These are phyloP conservation scores for Pectinophora gossypiella DNA, from an alignment of 1,140 invertebrate species.

Conservation along the genomic window DNA sequence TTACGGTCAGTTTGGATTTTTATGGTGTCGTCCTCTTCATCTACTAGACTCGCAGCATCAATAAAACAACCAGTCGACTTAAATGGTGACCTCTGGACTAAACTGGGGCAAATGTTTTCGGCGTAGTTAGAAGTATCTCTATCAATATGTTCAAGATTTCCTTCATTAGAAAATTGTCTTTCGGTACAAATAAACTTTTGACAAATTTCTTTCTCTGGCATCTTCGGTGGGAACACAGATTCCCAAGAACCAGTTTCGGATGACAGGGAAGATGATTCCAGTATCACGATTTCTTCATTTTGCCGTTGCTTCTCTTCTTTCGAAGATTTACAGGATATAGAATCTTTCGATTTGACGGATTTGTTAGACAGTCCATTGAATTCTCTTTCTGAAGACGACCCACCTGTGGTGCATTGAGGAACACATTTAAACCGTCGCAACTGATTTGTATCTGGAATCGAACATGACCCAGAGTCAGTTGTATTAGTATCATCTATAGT, in stretches of 20 bases:
- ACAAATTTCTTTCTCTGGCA: constrained; percentile 46
- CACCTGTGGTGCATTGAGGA: constrained; percentile 10
- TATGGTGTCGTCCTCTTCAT: constrained; percentile 76
- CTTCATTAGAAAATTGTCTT: constrained; percentile 24
- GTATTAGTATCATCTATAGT: constrained; percentile 39
- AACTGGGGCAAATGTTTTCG: constrained; percentile 13
- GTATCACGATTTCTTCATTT: constrained; percentile 80
- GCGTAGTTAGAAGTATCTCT: constrained; percentile 2
- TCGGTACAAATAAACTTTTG: constrained; percentile 48
- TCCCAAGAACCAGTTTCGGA: constrained; percentile 79
- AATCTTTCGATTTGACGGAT: constrained; percentile 22
- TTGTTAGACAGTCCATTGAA: constrained; percentile 16
- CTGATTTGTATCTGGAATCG: constrained; percentile 20
- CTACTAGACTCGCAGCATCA: constrained; percentile 82
- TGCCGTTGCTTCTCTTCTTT: constrained; percentile 83
- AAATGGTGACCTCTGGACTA: constrained; percentile 31
- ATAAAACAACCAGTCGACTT: constrained; percentile 79
- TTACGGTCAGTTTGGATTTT: constrained; percentile 12
- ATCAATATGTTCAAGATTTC: neutral
- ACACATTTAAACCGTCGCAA: neutral
- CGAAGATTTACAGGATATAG: constrained; percentile 51
- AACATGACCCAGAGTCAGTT: constrained; percentile 27
- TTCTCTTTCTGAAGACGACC: constrained; percentile 23
- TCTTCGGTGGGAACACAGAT: constrained; percentile 72
- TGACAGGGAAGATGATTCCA: constrained; percentile 77